Evolutionary conservation across 2,113 vertebrate species (phyloP), one percentile per base, ranked within the genome.

Genomic region (Cavia aperea): DNA sequence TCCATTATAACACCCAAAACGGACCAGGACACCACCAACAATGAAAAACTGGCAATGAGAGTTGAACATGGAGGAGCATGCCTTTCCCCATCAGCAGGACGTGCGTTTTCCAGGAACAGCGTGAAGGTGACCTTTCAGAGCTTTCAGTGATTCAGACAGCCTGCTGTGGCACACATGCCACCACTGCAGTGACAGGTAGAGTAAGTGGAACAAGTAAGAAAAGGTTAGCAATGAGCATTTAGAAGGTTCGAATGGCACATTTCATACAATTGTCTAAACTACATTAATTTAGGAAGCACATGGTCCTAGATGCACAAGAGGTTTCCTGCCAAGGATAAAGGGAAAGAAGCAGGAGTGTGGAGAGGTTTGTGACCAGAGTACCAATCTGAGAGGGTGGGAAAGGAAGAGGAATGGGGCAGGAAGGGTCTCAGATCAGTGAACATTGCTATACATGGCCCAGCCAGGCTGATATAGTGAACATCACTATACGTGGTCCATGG

Each of bases 231-330:
- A 6, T 54, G 78, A 63, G 46, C 43, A 65, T 19, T 54, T 5
- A 56, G 43, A 86, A 89, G 62, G 78, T 78, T 63, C 78, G 65
- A 92, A 79, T 4, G 75, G 70, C 56, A 66, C 15, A 31, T 68
- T 65, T 60, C 73, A 66, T 62, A 26, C 65, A 81, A 89, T 19
- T 75, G 89, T 60, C 29, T 39, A 54, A 46, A n/a, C 68, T 81
- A 39, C 49, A n/a, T 63, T 81, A 75, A 23, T 86, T 70, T 66
- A 91, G 81, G 81, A 89, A 86, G 49, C n/a, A 84, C 81, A 90
- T 39, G 58, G 75, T 19, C 49, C 39, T 49, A 81, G 43, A 78
- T 9, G 10, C 63, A 60, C n/a, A 19, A 83, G 66, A 77, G 31
- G 33, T 39, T 68, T 92, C 11, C 51, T 56, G 33, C 36, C 84